Percentiles rank a stretch among this genome's conserved stretches.
Conservation (phyloP, 2,888 invertebrate genomes). For the Scaptomyza parva region DNA sequence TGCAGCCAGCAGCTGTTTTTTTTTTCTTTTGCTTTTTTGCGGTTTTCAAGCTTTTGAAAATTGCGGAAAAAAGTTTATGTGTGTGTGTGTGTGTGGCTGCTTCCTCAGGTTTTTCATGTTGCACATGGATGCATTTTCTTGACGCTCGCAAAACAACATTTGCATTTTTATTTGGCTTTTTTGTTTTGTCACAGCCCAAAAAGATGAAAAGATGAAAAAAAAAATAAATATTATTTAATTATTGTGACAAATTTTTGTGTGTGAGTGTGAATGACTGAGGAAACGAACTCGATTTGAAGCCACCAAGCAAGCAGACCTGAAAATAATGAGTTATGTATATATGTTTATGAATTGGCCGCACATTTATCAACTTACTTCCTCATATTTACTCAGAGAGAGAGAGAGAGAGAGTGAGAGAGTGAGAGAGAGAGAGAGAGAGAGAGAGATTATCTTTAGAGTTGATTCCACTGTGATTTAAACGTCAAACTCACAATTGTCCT, state of each 20-base stretch:
- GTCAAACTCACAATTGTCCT: constrained; percentile 22
- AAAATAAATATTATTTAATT: constrained; percentile 66
- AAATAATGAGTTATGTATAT: constrained; percentile 20
- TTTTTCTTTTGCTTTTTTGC: constrained; percentile 42
- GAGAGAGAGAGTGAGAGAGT: too few relatives aligned
- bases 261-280: constrained; percentile 65
- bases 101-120: constrained; percentile 49
- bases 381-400: constrained; percentile 19
- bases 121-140: constrained; percentile 71
- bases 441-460: too few relatives aligned
- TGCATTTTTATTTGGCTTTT: constrained; percentile 59
- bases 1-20: constrained; percentile 44
- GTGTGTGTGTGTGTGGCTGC: constrained; percentile 29
- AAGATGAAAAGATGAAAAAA: constrained; percentile 24
- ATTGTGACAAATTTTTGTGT: constrained; percentile 58
- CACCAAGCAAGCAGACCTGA: background rate
- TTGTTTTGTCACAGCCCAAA: constrained; percentile 29
- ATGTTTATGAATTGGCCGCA: constrained; percentile 38
- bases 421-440: too few relatives aligned
- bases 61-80: constrained; percentile 66
- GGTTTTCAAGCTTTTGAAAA: constrained; percentile 56
- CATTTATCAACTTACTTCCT: constrained; percentile 70
- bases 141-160: constrained; percentile 56
- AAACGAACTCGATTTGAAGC: constrained; percentile 63
- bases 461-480: constrained; percentile 55